Evolutionary conservation across 2,113 vertebrate species (phyloP).

Genomic region (Scomber colias): DNA sequence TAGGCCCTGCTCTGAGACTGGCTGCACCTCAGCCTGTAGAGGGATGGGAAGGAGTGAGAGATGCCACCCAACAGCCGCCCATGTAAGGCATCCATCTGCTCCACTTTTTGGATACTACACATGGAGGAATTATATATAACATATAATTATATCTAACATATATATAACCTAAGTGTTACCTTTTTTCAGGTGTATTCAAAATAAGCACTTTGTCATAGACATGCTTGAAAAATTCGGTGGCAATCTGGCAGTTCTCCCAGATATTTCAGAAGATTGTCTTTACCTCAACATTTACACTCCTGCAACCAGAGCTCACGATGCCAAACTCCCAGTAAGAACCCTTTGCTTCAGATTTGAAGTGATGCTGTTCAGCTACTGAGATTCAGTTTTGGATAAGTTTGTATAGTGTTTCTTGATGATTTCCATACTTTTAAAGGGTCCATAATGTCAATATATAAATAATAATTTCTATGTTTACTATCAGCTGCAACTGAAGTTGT

Average conservation of each 20-base stretch:
- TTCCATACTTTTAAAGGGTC: background rate
- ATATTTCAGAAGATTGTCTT: conserved; percentile 84
- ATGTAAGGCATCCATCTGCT: conserved; percentile 78
- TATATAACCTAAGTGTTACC: background rate
- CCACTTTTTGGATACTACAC: background rate
- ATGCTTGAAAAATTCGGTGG: background rate
- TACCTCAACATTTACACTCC: conserved; percentile 85
- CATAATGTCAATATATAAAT: too few species aligned
- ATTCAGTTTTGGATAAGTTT: background rate
- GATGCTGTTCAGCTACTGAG: background rate
- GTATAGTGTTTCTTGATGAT: background rate
- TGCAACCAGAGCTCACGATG: conserved; percentile 63
- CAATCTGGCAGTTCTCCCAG: accelerated
- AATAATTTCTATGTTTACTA: too few species aligned
- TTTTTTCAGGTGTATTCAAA: conserved; percentile 80
- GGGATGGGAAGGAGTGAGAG: conserved; percentile 85
- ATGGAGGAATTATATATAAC: background rate
- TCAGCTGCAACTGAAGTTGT: too few species aligned
- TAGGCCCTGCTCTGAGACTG: conserved; percentile 85
- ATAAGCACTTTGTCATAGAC: background rate
- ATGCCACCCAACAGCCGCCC: conserved; percentile 83
- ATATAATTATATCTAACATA: too few species aligned
- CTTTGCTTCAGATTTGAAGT: background rate
- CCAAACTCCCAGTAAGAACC: conserved; percentile 81
- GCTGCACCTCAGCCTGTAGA: conserved; percentile 85